These are phyloP conservation scores for Euura saliciscinereae DNA, from an alignment of 1,140 invertebrate genomes.

Conservation along the genomic window DNA sequence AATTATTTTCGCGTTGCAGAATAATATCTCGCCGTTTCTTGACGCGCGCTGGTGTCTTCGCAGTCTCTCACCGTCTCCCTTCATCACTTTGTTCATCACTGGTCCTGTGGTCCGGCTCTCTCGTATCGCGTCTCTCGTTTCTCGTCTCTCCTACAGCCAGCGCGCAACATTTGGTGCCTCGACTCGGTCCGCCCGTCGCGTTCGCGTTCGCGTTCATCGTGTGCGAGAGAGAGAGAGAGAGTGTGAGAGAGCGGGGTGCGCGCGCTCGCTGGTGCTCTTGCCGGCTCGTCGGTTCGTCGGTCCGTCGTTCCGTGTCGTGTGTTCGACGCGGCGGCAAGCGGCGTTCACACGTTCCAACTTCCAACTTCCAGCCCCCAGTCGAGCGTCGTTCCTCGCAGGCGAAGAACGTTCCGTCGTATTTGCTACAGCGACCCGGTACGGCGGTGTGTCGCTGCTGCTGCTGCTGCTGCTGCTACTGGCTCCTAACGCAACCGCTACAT, in stretches of 20 bases:
- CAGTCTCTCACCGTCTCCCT: too few species aligned
- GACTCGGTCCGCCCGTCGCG: background rate
- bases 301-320: conserved; percentile 38
- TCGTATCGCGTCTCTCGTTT: too few species aligned
- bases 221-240: conserved; percentile 22
- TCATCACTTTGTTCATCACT: too few species aligned
- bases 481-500: background rate
- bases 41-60: too few species aligned
- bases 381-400: conserved; percentile 47
- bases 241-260: conserved; percentile 16
- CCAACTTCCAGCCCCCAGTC: conserved; percentile 49
- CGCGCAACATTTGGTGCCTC: too few species aligned
- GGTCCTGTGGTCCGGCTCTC: too few species aligned
- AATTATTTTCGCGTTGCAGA: too few species aligned
- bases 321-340: conserved; percentile 49
- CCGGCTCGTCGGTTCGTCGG: conserved; percentile 13
- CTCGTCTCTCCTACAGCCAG: too few species aligned
- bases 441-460: too few species aligned
- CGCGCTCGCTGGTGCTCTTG: background rate
- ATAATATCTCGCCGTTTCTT: too few species aligned
- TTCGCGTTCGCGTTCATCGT: background rate
- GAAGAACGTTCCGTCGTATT: background rate
- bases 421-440: too few species aligned
- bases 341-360: conserved; percentile 54
- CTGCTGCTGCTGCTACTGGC: too few species aligned